Evolutionary conservation across 1,140 invertebrate genomes (phyloP).

Genomic region (Orius insidiosus): DNA sequence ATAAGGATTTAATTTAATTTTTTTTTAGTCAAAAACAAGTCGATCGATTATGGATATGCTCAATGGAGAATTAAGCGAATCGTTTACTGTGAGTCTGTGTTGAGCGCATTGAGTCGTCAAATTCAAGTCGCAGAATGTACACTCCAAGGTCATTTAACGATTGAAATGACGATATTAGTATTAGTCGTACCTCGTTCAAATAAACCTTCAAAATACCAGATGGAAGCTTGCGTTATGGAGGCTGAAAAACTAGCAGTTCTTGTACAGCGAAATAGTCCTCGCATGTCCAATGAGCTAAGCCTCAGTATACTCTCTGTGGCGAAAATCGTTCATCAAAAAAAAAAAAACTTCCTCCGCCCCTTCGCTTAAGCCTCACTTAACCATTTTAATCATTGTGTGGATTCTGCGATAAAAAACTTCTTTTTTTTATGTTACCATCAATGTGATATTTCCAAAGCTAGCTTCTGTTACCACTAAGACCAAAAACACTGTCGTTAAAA

Average conservation of each 20-base stretch:
- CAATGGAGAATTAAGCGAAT: slow-evolving; percentile 31
- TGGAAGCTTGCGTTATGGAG: slow-evolving; percentile 64
- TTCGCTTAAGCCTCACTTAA: too few relatives aligned
- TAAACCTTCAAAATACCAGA: slow-evolving; percentile 50
- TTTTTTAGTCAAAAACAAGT: slow-evolving; percentile 27
- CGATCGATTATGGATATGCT: slow-evolving; percentile 32
- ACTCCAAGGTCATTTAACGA: slow-evolving; percentile 60
- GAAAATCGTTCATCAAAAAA: too few relatives aligned
- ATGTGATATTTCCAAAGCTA: too few relatives aligned
- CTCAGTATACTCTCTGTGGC: too few relatives aligned
- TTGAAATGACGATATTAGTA: slow-evolving; percentile 68
- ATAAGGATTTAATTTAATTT: neutral
- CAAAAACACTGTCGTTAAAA: too few relatives aligned
- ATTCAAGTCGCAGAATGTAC: slow-evolving; percentile 65
- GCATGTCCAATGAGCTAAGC: slow-evolving; percentile 26
- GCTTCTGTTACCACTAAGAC: too few relatives aligned
- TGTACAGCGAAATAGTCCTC: slow-evolving; percentile 52
- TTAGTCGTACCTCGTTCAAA: slow-evolving; percentile 43
- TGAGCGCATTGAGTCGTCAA: slow-evolving; percentile 49
- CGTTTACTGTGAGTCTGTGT: slow-evolving; percentile 48
- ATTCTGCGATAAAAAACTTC: too few relatives aligned
- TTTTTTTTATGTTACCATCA: too few relatives aligned
- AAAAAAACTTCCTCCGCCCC: too few relatives aligned
- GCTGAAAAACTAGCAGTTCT: slow-evolving; percentile 64
- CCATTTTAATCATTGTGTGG: too few relatives aligned